Conservation (phyloP, 1,140 invertebrate genomes). For the Orius laevigatus region DNA sequence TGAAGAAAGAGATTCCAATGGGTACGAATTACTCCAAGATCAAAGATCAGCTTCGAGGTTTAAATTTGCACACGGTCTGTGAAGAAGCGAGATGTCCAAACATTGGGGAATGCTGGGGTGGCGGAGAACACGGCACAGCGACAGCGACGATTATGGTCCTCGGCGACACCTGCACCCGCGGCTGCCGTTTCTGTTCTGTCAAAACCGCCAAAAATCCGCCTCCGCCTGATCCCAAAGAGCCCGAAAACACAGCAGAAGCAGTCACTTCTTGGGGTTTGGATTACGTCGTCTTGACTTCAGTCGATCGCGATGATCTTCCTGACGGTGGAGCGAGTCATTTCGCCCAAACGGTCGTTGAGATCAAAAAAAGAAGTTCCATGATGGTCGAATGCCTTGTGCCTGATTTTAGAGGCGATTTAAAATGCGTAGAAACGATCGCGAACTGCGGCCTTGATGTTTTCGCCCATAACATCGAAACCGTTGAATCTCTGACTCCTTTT, state of each 20-base stretch:
- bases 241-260: conserved; percentile 80
- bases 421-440: conserved; percentile 60
- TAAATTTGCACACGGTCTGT: conserved; percentile 94
- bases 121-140: conserved; percentile 68
- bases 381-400: conserved; percentile 94
- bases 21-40: conserved; percentile 70
- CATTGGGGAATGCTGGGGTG: conserved; percentile 99
- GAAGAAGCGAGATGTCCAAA: conserved; percentile 98
- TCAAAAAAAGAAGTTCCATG: conserved; percentile 67
- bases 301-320: conserved; percentile 77
- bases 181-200: conserved; percentile 95
- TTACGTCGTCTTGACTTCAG: conserved; percentile 95
- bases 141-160: conserved; percentile 80
- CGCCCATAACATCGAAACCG: conserved; percentile 96
- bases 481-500: conserved; percentile 69
- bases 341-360: conserved; percentile 72
- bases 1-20: conserved; percentile 88
- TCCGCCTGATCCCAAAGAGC: conserved; percentile 79
- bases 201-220: conserved; percentile 90
- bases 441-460: conserved; percentile 79
- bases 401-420: conserved; percentile 78
- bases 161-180: conserved; percentile 71
- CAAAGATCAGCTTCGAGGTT: conserved; percentile 68
- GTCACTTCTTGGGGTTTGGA: conserved; percentile 89
- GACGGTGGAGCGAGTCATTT: conserved; percentile 44